phyloP scores from a whole-genome alignment of 2,797 vertebrate genomes.

The Vipera ursinii region DNA sequence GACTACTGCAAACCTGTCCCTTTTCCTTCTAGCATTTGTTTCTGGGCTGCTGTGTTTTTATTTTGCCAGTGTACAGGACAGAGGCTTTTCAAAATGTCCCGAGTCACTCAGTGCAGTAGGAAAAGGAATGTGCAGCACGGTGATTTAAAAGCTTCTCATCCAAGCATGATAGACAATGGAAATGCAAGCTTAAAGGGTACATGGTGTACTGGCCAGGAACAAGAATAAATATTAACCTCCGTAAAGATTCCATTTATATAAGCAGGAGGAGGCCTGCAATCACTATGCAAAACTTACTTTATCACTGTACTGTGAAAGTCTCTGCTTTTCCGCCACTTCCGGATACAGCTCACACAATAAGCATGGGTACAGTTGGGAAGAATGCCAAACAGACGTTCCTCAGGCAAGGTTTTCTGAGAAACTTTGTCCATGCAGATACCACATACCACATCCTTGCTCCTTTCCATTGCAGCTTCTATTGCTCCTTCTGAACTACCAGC shows the following conservation, averaged over 20 bases:
- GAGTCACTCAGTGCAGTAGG: neutral
- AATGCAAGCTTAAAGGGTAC: neutral
- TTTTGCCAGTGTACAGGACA: neutral
- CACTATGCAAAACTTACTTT: constrained; percentile 72
- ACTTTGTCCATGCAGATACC: constrained; percentile 94
- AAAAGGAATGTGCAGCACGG: neutral
- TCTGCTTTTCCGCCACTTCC: constrained; percentile 82
- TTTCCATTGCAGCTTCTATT: neutral
- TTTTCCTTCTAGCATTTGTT: neutral
- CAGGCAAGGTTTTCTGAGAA: constrained; percentile 75
- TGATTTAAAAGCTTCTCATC: neutral
- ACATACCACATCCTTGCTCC: constrained; percentile 79
- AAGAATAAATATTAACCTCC: neutral
- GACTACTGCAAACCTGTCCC: neutral
- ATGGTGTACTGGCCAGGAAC: too few species aligned
- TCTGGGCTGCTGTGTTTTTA: neutral
- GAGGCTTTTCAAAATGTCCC: neutral
- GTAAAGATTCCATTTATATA: neutral
- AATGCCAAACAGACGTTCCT: constrained; percentile 82
- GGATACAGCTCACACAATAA: constrained; percentile 84
- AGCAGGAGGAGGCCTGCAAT: neutral
- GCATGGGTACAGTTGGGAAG: constrained; percentile 86
- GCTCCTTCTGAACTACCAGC: neutral
- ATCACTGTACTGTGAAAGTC: constrained; percentile 75
- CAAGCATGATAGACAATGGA: neutral